Percentiles rank a stretch among this genome's conserved stretches.
Evolutionary conservation across 2,888 invertebrate species (phyloP).

Genomic region (Nomada ruficornis): DNA sequence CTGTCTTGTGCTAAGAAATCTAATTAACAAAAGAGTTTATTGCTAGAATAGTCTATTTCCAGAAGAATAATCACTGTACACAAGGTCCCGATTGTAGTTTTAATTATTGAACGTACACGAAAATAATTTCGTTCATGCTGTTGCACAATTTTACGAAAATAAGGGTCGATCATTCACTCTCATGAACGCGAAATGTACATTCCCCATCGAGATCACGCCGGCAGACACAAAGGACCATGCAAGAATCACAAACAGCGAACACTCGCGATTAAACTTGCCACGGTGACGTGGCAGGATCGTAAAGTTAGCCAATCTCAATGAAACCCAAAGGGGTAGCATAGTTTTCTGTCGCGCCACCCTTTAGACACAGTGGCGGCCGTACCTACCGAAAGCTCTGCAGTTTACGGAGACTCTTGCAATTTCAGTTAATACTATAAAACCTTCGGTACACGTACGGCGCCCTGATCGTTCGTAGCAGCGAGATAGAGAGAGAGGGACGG

Average conservation of each 20-base stretch:
- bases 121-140: too few relatives aligned
- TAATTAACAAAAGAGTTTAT: too few relatives aligned
- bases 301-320: slow-evolving; percentile 15
- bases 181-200: too few relatives aligned
- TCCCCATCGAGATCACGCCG: not conserved
- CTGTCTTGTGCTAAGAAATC: too few relatives aligned
- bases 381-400: slow-evolving; percentile 72
- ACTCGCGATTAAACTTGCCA: slow-evolving; percentile 10
- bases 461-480: slow-evolving; percentile 46
- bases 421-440: slow-evolving; percentile 83
- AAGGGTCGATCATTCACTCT: too few relatives aligned
- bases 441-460: slow-evolving; percentile 72
- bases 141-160: too few relatives aligned
- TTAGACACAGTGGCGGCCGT: slow-evolving; percentile 32
- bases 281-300: slow-evolving; percentile 16
- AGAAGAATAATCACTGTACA: too few relatives aligned
- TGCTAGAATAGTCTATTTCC: too few relatives aligned
- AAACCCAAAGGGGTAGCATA: slow-evolving; percentile 3
- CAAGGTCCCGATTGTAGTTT: too few relatives aligned
- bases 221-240: not conserved
- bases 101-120: too few relatives aligned
- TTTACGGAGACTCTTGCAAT: slow-evolving; percentile 80
- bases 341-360: slow-evolving; percentile 56
- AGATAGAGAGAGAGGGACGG: not conserved
- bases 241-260: not conserved